Conservation (phyloP, 2,888 invertebrate species). For the Stramonita haemastoma region DNA sequence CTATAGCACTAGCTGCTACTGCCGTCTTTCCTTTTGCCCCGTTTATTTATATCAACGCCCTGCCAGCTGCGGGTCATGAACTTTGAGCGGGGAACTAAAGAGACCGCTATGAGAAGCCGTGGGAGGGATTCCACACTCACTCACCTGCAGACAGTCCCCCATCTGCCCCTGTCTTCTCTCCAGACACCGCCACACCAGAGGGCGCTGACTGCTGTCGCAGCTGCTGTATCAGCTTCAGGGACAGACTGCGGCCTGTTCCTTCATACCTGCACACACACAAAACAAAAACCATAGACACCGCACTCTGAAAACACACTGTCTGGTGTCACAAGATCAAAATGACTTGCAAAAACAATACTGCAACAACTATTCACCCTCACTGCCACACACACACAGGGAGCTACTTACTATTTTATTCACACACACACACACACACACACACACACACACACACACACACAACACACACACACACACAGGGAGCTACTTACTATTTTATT, state of each 20-base stretch:
- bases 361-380: neutral
- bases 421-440: neutral
- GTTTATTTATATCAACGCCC: no score
- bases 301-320: neutral
- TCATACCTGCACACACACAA: conserved; percentile 83
- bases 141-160: conserved; percentile 19
- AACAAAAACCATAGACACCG: neutral
- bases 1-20: no score
- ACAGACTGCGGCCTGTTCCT: conserved; percentile 97
- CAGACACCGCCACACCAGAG: conserved; percentile 77
- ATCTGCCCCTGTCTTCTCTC: conserved; percentile 74
- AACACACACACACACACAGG: neutral
- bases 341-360: neutral
- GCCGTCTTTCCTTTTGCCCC: no score
- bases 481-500: no score
- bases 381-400: neutral
- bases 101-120: no score
- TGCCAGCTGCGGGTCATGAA: no score
- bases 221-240: conserved; percentile 94
- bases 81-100: no score
- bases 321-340: no score
- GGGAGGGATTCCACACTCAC: neutral
- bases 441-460: neutral
- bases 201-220: conserved; percentile 83
- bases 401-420: neutral